phyloP scores from a whole-genome alignment of 2,797 vertebrate species.

The Aplochiton taeniatus region DNA sequence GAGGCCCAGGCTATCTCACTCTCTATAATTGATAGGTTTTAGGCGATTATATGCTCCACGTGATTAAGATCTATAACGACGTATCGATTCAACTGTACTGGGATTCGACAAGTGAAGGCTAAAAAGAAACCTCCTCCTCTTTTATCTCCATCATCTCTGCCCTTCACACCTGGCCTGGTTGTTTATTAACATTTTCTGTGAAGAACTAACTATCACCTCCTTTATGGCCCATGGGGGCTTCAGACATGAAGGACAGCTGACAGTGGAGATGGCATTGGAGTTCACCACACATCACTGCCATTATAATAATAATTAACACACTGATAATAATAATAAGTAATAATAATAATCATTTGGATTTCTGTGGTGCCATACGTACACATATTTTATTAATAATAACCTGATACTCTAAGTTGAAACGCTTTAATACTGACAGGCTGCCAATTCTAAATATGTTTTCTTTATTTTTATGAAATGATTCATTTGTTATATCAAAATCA shows the following conservation, averaged over 20 bases:
- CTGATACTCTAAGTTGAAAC: no score
- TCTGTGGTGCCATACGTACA: no score
- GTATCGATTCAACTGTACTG: slow-evolving; percentile 76
- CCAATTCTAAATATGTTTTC: no score
- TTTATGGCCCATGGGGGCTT: slow-evolving; percentile 22
- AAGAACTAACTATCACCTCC: slow-evolving; percentile 17
- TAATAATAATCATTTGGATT: no score
- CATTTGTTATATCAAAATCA: no score
- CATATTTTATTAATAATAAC: no score
- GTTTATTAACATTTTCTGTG: slow-evolving; percentile 25
- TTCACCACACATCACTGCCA: no score
- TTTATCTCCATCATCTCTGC: slow-evolving; percentile 35
- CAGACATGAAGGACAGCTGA: slow-evolving; percentile 42
- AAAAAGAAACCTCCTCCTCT: slow-evolving; percentile 48
- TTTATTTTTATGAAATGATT: no score
- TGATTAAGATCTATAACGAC: slow-evolving; percentile 83
- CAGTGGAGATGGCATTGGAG: neutral
- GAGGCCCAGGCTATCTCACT: slow-evolving; percentile 64
- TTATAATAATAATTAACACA: no score
- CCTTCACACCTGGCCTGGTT: slow-evolving; percentile 32
- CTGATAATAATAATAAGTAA: no score
- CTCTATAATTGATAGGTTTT: slow-evolving; percentile 83
- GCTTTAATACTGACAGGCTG: no score
- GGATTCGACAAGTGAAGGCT: slow-evolving; percentile 47
- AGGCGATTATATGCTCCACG: slow-evolving; percentile 78